Evolutionary conservation across 2,888 invertebrate genomes (phyloP), one percentile per base, ranked within the genome.

Genomic region (Aleiodes alternator): DNA sequence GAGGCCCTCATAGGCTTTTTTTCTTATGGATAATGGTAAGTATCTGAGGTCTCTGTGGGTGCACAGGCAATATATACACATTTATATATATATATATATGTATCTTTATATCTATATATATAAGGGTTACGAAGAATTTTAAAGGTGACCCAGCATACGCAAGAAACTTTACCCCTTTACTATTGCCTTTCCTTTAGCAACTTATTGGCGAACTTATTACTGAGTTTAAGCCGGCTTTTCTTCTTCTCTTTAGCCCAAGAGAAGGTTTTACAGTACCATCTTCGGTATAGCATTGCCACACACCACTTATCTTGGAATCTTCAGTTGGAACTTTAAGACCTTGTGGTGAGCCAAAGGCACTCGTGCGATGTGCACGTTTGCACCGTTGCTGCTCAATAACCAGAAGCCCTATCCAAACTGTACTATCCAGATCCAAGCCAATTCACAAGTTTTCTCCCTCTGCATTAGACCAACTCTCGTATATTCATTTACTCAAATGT

Each of bases 181-280:
- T 34, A 4, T 34, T 34, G 80, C 73, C 16, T 81, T 79, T 50
- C 38, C 23, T 48, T 71, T 55, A 56, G 80, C 75, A 85, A 85
- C 84, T 85, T 85, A 85, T 85, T 84, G 85, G 81, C 80, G 77
- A 85, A 85, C 85, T 85, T 85, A 85, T 85, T 85, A 85, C 83
- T 76, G 84, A 84, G 84, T 85, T 85, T 83, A 85, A 84, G 79
- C 83, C 80, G 76, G 72, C 73, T 71, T 55, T 57, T 68, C 31
- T 29, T 57, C 34, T 51, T 64, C 69, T 73, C 50, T 50, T 66
- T 56, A 68, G 68, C 43, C 70, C 69, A 68, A 51, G 16, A 53
- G 68, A 23, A 50, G 51, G 51, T 68, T 68, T 64, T 64, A 64
- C 64, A 14, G 48, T 14, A 23, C 64, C 64, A 64, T 64, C 70